Percentiles rank a stretch among this genome's conserved stretches.
phyloP scores from a whole-genome alignment of 1,140 invertebrate genomes.

The Steinernema feltiae region DNA sequence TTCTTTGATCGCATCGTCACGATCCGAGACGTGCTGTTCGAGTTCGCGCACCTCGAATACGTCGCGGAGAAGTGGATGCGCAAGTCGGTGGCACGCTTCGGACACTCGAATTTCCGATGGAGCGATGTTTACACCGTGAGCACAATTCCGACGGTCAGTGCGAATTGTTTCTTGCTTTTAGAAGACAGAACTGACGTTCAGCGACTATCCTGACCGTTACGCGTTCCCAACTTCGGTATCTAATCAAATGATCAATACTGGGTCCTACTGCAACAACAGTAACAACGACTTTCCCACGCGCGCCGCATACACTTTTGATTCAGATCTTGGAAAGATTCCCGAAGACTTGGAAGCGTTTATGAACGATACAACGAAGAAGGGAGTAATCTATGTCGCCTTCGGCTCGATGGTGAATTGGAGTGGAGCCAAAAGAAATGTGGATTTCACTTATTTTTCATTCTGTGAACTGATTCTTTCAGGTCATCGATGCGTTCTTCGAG shows the following conservation, averaged over 20 bases:
- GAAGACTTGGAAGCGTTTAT: slow-evolving; percentile 21
- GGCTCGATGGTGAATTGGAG: slow-evolving; percentile 40
- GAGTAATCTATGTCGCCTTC: slow-evolving; percentile 47
- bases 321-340: not conserved
- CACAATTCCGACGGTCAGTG: too few relatives aligned
- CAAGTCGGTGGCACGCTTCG: not conserved
- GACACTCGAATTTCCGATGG: not conserved
- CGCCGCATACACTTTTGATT: too few relatives aligned
- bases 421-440: slow-evolving; percentile 20
- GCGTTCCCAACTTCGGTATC: not conserved
- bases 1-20: not conserved
- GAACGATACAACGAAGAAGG: slow-evolving; percentile 29
- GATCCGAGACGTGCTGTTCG: not conserved
- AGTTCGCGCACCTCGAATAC: not conserved
- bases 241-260: not conserved
- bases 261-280: not conserved
- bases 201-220: not conserved
- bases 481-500: slow-evolving; percentile 27
- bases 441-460: not conserved
- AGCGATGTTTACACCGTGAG: not conserved
- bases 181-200: not conserved
- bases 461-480: not conserved
- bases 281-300: too few relatives aligned
- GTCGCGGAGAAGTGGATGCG: not conserved
- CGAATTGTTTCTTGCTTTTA: not conserved